Conservation (phyloP, 1,140 invertebrate species). For the Muscidifurax raptorellus region DNA sequence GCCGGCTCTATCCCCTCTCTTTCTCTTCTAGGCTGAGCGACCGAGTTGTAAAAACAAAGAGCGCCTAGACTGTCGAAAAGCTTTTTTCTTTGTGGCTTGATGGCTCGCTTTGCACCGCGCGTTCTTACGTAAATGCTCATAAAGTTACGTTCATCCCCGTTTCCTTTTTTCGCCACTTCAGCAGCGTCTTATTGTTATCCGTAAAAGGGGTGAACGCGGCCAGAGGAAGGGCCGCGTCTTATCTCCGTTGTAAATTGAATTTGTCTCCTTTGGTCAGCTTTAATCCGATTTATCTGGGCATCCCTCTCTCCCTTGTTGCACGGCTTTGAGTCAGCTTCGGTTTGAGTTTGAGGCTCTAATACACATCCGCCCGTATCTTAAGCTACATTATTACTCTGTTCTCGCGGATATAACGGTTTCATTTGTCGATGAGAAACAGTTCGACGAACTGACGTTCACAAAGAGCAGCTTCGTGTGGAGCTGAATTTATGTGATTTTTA, state of each 20-base stretch:
- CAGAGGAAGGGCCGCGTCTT: not conserved
- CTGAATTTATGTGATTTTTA: too few relatives aligned
- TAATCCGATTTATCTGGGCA: slow-evolving; percentile 23
- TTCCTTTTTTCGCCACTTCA: slow-evolving; percentile 4
- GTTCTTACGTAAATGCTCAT: not conserved
- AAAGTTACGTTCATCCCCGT: not conserved
- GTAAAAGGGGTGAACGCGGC: not conserved
- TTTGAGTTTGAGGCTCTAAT: not conserved
- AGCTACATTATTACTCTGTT: not conserved
- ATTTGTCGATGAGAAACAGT: not conserved
- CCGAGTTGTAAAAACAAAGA: slow-evolving; percentile 24
- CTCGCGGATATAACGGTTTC: not conserved
- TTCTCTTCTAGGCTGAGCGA: not conserved
- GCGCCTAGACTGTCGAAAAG: not conserved
- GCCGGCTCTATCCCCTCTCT: not conserved
- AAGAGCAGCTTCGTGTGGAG: not conserved
- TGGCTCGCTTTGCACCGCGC: not conserved
- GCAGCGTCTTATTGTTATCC: not conserved
- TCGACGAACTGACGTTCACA: not conserved
- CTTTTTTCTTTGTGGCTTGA: slow-evolving; percentile 19
- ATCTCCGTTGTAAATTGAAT: slow-evolving; percentile 30
- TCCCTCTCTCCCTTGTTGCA: not conserved
- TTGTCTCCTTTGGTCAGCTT: slow-evolving; percentile 25
- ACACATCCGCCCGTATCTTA: not conserved
- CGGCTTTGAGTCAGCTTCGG: not conserved